phyloP scores from a whole-genome alignment of 2,797 vertebrate genomes.

The Pseudochirops corinnae region DNA sequence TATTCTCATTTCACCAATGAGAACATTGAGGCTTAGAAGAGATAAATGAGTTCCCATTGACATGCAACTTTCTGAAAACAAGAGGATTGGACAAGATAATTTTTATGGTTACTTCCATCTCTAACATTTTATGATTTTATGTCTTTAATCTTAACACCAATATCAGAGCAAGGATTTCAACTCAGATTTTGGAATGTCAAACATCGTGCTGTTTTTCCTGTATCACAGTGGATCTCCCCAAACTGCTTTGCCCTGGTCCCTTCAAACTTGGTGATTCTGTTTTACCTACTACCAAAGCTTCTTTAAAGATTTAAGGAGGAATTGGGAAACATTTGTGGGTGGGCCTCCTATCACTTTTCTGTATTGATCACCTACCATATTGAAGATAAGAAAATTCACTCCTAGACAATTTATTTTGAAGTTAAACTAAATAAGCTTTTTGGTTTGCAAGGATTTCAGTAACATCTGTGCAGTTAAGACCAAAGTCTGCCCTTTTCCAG shows the following conservation, averaged over 20 bases:
- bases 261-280: neutral
- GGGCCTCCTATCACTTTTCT: constrained; percentile 64
- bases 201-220: neutral
- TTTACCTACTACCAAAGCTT: neutral
- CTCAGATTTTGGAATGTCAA: neutral
- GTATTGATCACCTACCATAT: constrained; percentile 46
- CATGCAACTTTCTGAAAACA: neutral
- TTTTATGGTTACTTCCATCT: neutral
- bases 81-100: neutral
- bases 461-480: constrained; percentile 32
- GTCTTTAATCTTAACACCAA: neutral
- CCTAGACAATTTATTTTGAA: constrained; percentile 71
- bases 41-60: neutral
- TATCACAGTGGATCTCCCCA: neutral
- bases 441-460: constrained; percentile 61
- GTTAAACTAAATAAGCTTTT: constrained; percentile 56
- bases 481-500: constrained; percentile 4
- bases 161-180: neutral
- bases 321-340: neutral
- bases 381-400: constrained; percentile 62
- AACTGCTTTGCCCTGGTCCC: neutral
- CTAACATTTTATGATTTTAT: neutral
- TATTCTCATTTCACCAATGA: neutral
- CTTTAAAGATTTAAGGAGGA: neutral
- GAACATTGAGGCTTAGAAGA: neutral